Evolutionary conservation across 2,797 vertebrate genomes (phyloP), one percentile per base, ranked within the genome.

Genomic region (Astyanax mexicanus): DNA sequence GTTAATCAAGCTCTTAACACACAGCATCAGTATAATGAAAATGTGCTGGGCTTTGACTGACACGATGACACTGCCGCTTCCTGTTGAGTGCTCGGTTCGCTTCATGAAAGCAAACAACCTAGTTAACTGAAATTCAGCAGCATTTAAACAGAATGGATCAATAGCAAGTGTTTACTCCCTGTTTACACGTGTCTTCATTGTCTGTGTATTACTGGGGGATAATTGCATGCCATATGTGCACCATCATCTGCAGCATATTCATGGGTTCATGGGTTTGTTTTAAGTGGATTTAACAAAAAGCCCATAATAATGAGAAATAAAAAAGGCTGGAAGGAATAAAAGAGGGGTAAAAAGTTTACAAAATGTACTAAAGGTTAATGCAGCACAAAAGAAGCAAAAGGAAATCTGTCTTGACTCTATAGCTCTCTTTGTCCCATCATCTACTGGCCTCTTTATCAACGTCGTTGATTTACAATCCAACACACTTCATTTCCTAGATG

Each of bases 401-500:
- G 55, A 61, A 35, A 29, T 21, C 1, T 38, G 49, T 49, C 69
- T 45, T n/a, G n/a, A n/a, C n/a, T 27, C 44, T 68, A 52, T 44
- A 54, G 75, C 52, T 44, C 27, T 49, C 49, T 76, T 67, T 69
- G 27, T 77, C 27, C 11, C 55, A 65, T 64, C 49, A 74, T 38
- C 44, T 37, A 74, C 40, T 44, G 40, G 62, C 38, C 54, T 74
- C 64, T 40, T 37, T 3, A 3, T 64, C 13, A 19, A 25, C 29
- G 35, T 38, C 73, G 49, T 60, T 61, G 49, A 77, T 79, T 77
- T 69, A 73, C 69, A 40, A 42, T 19, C 13, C 52, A 72, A 55
- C 38, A 35, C 51, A 72, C 21, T 57, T 80, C 19, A 84, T 84
- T 84, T 78, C 68, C 77, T 80, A 65, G 51, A 81, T 72, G 57